Percentiles rank a stretch among this genome's conserved stretches.
These are phyloP conservation scores for Athripsodes cinereus DNA, from an alignment of 2,888 invertebrate species.

Conservation along the genomic window DNA sequence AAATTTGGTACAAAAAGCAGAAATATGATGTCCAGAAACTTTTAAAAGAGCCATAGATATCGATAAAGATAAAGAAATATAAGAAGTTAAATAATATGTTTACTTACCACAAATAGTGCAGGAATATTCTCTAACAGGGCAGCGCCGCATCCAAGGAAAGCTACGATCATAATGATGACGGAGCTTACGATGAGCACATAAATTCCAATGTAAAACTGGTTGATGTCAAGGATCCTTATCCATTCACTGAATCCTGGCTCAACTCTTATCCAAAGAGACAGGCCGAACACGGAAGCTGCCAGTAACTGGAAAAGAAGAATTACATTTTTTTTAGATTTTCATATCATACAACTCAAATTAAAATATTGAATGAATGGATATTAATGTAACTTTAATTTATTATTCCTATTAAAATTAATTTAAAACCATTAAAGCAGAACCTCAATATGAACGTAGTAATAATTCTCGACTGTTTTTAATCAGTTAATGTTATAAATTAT, in stretches of 20 bases:
- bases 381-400: no score
- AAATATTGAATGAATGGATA: no score
- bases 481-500: no score
- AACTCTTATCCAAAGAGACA: constrained; percentile 75
- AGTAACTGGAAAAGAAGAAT: constrained; percentile 59
- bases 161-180: constrained; percentile 65
- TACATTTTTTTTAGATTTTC: no score
- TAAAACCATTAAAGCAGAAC: no score
- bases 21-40: no score
- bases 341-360: no score
- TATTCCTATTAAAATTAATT: no score
- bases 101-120: constrained; percentile 64
- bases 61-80: neutral
- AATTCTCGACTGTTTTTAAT: no score
- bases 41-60: no score
- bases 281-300: constrained; percentile 69
- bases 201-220: constrained; percentile 75
- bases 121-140: constrained; percentile 69
- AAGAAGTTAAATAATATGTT: neutral
- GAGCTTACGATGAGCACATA: constrained; percentile 73
- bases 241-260: constrained; percentile 80
- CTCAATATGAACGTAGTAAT: no score
- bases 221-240: constrained; percentile 67
- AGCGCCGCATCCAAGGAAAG: constrained; percentile 78
- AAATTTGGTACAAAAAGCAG: no score